phyloP scores from a whole-genome alignment of 2,113 vertebrate species.

The Alosa alosa region DNA sequence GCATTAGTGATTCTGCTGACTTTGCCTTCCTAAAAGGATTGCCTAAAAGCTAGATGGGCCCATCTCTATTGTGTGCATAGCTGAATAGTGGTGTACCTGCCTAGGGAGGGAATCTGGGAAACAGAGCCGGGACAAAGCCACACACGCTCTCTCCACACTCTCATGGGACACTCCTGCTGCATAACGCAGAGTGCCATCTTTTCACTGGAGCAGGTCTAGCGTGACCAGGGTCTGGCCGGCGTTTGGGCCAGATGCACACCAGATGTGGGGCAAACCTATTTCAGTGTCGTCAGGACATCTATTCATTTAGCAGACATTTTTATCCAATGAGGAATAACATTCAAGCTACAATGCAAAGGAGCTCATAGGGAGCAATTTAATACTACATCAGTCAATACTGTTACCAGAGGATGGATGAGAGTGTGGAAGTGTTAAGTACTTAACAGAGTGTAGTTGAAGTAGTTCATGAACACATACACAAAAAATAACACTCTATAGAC shows the following conservation, averaged over 20 bases:
- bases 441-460: no score
- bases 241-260: background rate
- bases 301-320: no score
- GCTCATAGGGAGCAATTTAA: no score
- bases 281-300: background rate
- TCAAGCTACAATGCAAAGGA: no score
- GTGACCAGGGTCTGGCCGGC: no score
- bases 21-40: background rate
- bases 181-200: background rate
- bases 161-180: background rate
- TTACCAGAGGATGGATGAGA: no score
- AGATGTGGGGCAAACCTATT: background rate
- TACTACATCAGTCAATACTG: no score
- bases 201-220: background rate
- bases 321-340: no score
- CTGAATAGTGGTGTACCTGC: background rate
- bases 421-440: no score
- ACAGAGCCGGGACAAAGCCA: background rate
- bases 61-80: background rate
- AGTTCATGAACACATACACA: no score
- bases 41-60: background rate
- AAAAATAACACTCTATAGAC: no score
- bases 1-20: background rate
- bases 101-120: background rate
- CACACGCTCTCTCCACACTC: no score